These are phyloP conservation scores for Montipora efflorescens DNA, from an alignment of 64 coral and sea anemone species.

Conservation along the genomic window DNA sequence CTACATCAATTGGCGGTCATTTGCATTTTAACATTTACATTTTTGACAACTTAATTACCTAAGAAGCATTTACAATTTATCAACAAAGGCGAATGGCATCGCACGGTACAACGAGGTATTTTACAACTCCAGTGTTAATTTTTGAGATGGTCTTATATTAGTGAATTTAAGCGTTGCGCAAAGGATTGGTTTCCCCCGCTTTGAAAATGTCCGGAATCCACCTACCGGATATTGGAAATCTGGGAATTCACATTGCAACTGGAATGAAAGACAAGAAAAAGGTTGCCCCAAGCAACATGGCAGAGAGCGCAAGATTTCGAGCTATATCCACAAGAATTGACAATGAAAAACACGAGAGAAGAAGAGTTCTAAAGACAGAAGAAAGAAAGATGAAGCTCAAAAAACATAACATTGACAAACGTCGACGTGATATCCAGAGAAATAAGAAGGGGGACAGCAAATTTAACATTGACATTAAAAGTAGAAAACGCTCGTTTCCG, in stretches of 20 bases:
- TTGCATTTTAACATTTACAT: slow-evolving; percentile 16
- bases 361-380: slow-evolving; percentile 54
- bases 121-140: background rate
- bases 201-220: slow-evolving; percentile 76
- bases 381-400: slow-evolving; percentile 42
- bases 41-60: background rate
- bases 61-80: background rate
- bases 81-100: background rate
- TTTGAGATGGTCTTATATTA: no score
- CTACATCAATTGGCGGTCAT: background rate
- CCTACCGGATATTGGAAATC: slow-evolving; percentile 84
- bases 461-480: background rate
- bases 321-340: slow-evolving; percentile 73
- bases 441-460: background rate
- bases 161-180: no score
- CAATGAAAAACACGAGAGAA: slow-evolving; percentile 57
- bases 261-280: slow-evolving; percentile 81
- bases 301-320: slow-evolving; percentile 69
- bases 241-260: slow-evolving; percentile 84
- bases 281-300: slow-evolving; percentile 72
- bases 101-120: background rate
- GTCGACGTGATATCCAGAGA: slow-evolving; percentile 32
- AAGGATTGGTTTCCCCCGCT: no score
- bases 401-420: slow-evolving; percentile 46
- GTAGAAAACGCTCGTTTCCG: background rate